Evolutionary conservation across 1,140 invertebrate species (phyloP), one percentile per base, ranked within the genome.

Genomic region (Heliconius himera): DNA sequence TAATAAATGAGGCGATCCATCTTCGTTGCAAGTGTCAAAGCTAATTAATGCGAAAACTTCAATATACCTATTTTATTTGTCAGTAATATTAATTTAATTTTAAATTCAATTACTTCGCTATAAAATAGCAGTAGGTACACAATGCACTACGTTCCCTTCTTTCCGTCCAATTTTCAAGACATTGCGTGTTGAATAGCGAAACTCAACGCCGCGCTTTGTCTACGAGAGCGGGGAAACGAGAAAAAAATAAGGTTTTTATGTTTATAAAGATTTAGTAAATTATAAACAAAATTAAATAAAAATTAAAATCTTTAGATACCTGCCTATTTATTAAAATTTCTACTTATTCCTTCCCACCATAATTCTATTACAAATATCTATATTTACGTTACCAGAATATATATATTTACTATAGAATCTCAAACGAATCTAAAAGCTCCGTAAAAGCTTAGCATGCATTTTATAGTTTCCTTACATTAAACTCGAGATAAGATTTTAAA

Each of bases 401-500:
- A n/a, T 11, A 26, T 66, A 29, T 29, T 22, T 11, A 22, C 54
- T 56, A 56, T 8, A 56, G 3, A 66, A 66, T 66, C 9, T 66
- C 60, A 66, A 66, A 66, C 60, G 60, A 26, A 60, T 29, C 60
- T 66, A 66, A 66, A 66, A 66, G 22, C 60, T 26, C 22, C 26
- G 60, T 29, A 66, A 66, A 66, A 66, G 60, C 60, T 66, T 13
- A 66, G 11, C 60, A 29, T 66, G 26, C 60, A 66, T 66, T 66
- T 66, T 66, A 66, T 66, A 66, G 60, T 66, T 66, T 66, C 60
- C 60, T 66, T 79, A 71, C 79, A 77, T 83, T 79, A 70, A 74
- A 76, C 76, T 81, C 73, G 73, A 76, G 74, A 72, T 73, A 74
- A 81, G 60, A 83, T 79, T 54, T 76, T 78, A 81, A 73, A 76